phyloP scores from a whole-genome alignment of 2,113 vertebrate species.

The Dipodomys ordii region DNA sequence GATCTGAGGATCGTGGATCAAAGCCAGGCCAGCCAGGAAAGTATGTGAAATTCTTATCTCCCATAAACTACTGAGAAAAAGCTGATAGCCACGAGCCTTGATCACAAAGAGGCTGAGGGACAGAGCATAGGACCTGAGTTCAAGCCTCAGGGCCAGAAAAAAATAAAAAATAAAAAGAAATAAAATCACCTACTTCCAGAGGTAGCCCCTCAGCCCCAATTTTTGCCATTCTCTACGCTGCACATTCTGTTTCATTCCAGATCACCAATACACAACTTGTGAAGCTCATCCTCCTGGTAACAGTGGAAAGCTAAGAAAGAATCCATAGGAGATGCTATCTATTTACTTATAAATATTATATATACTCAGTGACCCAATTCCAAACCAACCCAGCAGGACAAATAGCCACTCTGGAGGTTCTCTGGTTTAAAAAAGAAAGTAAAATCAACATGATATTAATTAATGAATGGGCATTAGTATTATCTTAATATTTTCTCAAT shows the following conservation, averaged over 20 bases:
- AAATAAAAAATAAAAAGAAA: too few species aligned
- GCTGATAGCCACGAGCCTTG: too few species aligned
- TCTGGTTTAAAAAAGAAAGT: slow-evolving; percentile 44
- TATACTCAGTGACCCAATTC: not conserved
- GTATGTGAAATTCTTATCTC: too few species aligned
- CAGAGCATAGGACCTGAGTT: too few species aligned
- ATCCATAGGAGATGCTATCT: not conserved
- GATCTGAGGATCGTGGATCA: too few species aligned
- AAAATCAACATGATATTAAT: not conserved
- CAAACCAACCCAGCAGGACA: not conserved
- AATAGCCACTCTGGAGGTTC: slow-evolving; percentile 24
- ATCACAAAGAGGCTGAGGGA: too few species aligned
- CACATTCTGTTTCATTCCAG: too few species aligned
- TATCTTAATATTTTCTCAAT: slow-evolving; percentile 63
- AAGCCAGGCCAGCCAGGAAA: too few species aligned
- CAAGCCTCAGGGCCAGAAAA: too few species aligned
- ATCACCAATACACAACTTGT: not conserved
- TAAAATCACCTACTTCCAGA: not conserved
- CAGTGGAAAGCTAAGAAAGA: not conserved
- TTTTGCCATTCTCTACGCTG: not conserved
- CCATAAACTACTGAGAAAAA: too few species aligned
- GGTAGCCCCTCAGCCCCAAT: not conserved
- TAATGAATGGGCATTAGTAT: not conserved
- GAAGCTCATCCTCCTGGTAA: not conserved
- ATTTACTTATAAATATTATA: not conserved